Conservation (phyloP, 35 echinoderm and acorn worm genomes). For the Apostichopus californicus region DNA sequence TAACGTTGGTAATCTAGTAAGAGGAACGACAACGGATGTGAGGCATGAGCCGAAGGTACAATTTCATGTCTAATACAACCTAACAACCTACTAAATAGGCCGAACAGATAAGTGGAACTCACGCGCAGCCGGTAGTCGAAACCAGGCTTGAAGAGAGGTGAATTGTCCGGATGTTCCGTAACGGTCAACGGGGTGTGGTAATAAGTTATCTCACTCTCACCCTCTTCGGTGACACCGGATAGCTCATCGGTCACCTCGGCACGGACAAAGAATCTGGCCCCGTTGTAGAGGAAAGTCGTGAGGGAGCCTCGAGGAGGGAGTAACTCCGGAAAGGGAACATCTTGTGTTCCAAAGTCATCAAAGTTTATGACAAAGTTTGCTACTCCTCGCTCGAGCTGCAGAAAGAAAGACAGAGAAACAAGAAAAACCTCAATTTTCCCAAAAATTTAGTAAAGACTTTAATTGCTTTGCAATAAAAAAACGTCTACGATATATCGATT, state of each 20-base stretch:
- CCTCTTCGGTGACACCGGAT: neutral
- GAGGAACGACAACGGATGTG: too few species aligned
- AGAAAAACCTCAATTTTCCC: too few species aligned
- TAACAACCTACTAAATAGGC: too few species aligned
- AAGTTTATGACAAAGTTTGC: neutral
- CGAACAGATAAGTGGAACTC: neutral
- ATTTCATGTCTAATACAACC: too few species aligned
- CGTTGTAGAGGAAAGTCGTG: neutral
- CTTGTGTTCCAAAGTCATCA: too few species aligned
- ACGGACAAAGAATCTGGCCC: neutral
- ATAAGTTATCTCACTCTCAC: neutral
- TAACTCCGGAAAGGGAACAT: neutral
- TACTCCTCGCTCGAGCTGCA: neutral
- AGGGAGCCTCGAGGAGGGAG: neutral
- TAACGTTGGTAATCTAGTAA: too few species aligned
- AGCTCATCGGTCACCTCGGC: neutral
- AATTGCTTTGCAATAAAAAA: too few species aligned
- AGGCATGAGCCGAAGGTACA: too few species aligned
- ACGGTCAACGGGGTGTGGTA: neutral
- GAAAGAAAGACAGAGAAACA: neutral
- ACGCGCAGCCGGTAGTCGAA: neutral
- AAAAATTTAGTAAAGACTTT: too few species aligned
- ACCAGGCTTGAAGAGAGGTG: constrained; percentile 6
- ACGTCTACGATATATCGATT: too few species aligned
- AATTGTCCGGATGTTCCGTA: constrained; percentile 13